phyloP scores from a whole-genome alignment of 2,888 invertebrate species.

The Synanthedon tipuliformis region DNA sequence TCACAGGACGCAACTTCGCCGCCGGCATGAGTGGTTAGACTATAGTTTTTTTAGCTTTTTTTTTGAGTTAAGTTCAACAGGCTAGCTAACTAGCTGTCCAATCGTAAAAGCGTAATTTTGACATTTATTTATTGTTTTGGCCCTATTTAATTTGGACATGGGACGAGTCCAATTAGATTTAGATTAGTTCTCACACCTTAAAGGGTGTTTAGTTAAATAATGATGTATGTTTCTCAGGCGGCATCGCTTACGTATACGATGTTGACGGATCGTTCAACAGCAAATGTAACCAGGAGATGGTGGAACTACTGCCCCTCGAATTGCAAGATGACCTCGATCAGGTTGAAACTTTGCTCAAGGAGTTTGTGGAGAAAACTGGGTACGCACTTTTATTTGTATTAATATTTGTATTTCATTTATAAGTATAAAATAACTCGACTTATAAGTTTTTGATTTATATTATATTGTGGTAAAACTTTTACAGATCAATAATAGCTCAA shows the following conservation, averaged over 20 bases:
- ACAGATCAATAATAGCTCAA: slow-evolving; percentile 81
- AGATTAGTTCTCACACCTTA: neutral
- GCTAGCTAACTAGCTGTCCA: neutral
- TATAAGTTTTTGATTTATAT: neutral
- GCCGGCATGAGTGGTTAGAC: slow-evolving; percentile 94
- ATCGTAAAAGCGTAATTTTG: too few relatives aligned
- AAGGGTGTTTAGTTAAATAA: neutral
- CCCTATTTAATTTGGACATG: too few relatives aligned
- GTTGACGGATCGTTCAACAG: slow-evolving; percentile 85
- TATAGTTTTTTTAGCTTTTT: neutral
- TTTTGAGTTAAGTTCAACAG: neutral
- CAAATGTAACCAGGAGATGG: slow-evolving; percentile 95
- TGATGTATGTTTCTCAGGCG: slow-evolving; percentile 54
- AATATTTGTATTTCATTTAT: too few relatives aligned
- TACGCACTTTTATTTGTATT: slow-evolving; percentile 19
- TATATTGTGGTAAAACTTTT: neutral
- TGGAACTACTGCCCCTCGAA: slow-evolving; percentile 89
- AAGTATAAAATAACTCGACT: neutral
- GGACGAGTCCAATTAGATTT: too few relatives aligned
- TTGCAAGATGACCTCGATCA: slow-evolving; percentile 80
- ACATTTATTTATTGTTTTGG: neutral
- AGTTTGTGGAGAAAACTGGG: slow-evolving; percentile 90
- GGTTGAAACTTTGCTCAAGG: slow-evolving; percentile 81
- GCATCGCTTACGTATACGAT: slow-evolving; percentile 95
- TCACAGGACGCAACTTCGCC: slow-evolving; percentile 97